phyloP scores from a whole-genome alignment of 2,888 invertebrate genomes.

The Itoplectis maculator region DNA sequence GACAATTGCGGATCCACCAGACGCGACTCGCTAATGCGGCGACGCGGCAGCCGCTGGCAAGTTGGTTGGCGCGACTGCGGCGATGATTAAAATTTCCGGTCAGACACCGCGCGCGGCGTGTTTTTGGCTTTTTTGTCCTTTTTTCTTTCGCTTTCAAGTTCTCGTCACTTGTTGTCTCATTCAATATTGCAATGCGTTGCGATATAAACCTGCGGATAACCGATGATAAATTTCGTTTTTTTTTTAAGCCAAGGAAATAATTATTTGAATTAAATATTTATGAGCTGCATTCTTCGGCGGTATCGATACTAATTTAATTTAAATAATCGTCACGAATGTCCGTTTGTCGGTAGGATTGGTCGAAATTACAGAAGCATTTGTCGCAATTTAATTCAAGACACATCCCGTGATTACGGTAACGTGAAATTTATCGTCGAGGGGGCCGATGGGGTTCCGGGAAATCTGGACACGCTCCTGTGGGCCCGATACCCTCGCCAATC shows the following conservation, averaged over 20 bases:
- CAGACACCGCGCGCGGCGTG: slow-evolving; percentile 39
- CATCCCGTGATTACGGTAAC: slow-evolving; percentile 18
- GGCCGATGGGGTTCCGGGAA: slow-evolving; percentile 42
- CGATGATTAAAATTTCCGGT: slow-evolving; percentile 65
- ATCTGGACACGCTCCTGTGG: slow-evolving; percentile 67
- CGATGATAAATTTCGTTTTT: slow-evolving; percentile 16
- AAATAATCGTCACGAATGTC: not conserved
- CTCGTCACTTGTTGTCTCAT: slow-evolving; percentile 20
- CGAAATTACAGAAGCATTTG: not conserved
- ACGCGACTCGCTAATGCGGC: slow-evolving; percentile 42
- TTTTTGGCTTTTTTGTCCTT: slow-evolving; percentile 35
- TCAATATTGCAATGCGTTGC: too few relatives aligned
- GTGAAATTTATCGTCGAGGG: slow-evolving; percentile 34
- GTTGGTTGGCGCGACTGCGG: slow-evolving; percentile 43
- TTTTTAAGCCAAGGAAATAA: too few relatives aligned
- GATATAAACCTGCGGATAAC: too few relatives aligned
- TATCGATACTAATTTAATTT: too few relatives aligned
- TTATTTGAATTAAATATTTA: too few relatives aligned
- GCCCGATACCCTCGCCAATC: slow-evolving; percentile 60
- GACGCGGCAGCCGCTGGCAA: slow-evolving; percentile 8
- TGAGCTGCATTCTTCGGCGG: not conserved
- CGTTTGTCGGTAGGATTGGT: not conserved
- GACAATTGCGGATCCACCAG: slow-evolving; percentile 61
- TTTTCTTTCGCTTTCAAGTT: not conserved
- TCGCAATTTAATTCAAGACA: slow-evolving; percentile 23